Conservation (phyloP, 2,797 vertebrate species). For the Notolabrus celidotus region DNA sequence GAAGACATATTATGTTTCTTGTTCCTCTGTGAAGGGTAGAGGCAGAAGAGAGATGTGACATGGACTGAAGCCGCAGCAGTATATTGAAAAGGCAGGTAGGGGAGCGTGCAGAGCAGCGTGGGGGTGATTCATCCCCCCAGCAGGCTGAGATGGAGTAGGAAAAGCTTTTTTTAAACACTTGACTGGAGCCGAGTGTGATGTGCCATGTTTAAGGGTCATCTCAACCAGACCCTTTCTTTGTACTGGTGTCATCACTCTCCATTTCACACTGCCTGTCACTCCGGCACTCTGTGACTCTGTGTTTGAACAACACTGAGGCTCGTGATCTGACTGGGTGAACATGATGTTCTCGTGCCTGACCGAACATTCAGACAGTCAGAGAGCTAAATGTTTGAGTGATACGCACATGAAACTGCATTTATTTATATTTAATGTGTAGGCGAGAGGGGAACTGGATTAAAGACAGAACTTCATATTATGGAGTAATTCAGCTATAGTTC, state of each 20-base stretch:
- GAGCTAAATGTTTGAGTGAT: conserved; percentile 12
- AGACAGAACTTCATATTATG: neutral
- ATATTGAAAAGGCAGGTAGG: conserved; percentile 52
- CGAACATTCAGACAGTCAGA: conserved; percentile 23
- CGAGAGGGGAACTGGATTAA: neutral
- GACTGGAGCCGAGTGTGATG: conserved; percentile 67
- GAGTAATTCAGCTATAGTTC: conserved; percentile 24
- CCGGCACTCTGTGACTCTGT: conserved; percentile 53
- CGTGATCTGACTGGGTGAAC: conserved; percentile 50
- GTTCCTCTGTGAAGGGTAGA: conserved; percentile 22
- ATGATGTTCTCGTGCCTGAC: conserved; percentile 46
- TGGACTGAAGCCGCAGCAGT: conserved; percentile 34
- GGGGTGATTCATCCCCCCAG: conserved; percentile 42
- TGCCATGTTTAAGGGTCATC: conserved; percentile 77
- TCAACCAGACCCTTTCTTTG: conserved; percentile 68
- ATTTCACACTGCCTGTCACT: conserved; percentile 72
- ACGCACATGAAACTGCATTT: conserved; percentile 4
- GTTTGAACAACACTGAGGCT: conserved; percentile 65
- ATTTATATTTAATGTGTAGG: neutral
- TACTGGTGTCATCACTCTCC: conserved; percentile 77
- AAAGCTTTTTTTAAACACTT: conserved; percentile 74
- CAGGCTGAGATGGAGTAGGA: conserved; percentile 66
- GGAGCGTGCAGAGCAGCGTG: conserved; percentile 24
- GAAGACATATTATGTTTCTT: conserved; percentile 48
- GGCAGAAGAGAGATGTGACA: conserved; percentile 59